These are phyloP conservation scores for Apodemus sylvaticus DNA, from an alignment of 2,113 vertebrate species.

Conservation along the genomic window DNA sequence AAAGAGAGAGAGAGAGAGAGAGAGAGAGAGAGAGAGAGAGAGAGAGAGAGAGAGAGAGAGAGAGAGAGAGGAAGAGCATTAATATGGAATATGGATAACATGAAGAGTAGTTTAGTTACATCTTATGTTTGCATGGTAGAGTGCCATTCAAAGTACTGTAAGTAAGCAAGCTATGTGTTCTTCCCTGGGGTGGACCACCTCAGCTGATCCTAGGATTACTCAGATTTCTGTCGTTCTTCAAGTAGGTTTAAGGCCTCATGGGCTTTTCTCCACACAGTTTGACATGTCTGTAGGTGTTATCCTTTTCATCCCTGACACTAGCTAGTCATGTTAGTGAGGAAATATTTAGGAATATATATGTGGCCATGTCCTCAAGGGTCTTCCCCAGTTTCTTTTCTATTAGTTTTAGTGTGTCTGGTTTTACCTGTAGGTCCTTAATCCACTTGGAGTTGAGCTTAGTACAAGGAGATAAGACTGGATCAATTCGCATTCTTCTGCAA, in stretches of 20 bases:
- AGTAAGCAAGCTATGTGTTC: background rate
- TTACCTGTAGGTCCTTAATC: too few species aligned
- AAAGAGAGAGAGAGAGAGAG: background rate
- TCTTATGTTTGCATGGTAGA: background rate
- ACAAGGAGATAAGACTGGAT: too few species aligned
- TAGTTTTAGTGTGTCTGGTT: too few species aligned
- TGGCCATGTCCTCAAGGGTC: too few species aligned
- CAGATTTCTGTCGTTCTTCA: background rate
- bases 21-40: background rate
- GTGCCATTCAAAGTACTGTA: background rate
- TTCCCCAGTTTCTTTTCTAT: too few species aligned
- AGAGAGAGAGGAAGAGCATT: background rate
- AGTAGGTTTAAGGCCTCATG: background rate
- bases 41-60: background rate
- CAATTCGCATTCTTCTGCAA: too few species aligned
- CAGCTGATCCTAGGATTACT: background rate
- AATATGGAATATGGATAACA: background rate
- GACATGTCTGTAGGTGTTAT: background rate
- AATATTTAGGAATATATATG: background rate
- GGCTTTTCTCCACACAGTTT: background rate
- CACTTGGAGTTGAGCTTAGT: too few species aligned
- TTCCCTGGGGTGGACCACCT: background rate
- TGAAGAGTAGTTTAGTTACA: background rate
- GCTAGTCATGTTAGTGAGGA: background rate
- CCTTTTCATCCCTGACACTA: background rate